Evolutionary conservation across 2,113 vertebrate genomes (phyloP).

Genomic region (Cyrtonyx montezumae): DNA sequence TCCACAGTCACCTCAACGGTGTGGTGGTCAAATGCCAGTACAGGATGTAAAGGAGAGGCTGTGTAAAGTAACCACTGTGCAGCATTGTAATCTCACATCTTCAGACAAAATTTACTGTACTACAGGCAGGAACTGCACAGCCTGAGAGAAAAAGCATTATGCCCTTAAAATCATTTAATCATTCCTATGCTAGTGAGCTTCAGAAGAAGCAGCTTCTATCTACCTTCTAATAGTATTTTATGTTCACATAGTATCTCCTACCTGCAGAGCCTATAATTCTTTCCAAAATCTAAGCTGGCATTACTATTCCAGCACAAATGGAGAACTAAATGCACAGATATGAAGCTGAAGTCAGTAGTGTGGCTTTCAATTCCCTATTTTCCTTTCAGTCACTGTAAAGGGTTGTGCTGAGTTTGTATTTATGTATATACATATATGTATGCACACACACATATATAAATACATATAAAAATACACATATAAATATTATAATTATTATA

Average conservation of each 20-base stretch:
- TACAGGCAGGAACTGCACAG: neutral
- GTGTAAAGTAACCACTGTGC: neutral
- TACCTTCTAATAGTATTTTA: neutral
- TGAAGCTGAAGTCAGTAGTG: neutral
- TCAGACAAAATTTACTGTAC: neutral
- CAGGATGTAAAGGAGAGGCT: neutral
- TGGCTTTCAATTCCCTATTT: neutral
- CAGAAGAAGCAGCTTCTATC: neutral
- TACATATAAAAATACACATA: too few relatives aligned
- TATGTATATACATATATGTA: neutral
- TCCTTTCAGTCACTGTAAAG: neutral
- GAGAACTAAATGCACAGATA: neutral
- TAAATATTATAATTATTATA: too few relatives aligned
- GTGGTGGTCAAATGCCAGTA: neutral
- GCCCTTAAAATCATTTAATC: neutral
- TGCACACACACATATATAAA: too few relatives aligned
- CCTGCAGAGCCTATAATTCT: neutral
- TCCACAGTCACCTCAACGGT: neutral
- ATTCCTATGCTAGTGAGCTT: neutral
- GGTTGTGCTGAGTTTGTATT: neutral
- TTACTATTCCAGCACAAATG: neutral
- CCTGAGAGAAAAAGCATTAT: neutral
- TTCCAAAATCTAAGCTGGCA: neutral
- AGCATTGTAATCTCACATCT: neutral
- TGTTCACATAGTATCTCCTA: neutral